Evolutionary conservation across 2,113 vertebrate species (phyloP).

Genomic region (Gallinago undulata): DNA sequence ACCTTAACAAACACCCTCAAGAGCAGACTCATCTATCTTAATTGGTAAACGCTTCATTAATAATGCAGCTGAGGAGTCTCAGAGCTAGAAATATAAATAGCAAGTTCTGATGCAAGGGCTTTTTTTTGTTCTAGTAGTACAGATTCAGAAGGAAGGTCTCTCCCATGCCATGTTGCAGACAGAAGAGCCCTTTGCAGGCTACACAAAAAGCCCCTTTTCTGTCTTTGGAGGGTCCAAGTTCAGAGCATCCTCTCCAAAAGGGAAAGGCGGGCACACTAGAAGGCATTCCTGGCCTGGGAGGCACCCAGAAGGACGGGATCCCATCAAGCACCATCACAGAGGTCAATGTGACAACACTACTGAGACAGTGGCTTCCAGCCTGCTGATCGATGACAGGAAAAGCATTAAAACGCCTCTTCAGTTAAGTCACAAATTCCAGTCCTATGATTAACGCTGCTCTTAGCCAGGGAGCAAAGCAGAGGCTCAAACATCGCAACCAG

Average conservation of each 20-base stretch:
- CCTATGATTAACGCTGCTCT: slow-evolving; percentile 48
- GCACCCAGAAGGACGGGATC: neutral
- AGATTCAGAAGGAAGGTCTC: slow-evolving; percentile 40
- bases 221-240: neutral
- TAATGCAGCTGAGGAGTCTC: slow-evolving; percentile 73
- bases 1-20: slow-evolving; percentile 80
- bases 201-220: slow-evolving; percentile 48
- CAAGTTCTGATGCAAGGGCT: slow-evolving; percentile 64
- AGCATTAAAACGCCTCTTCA: slow-evolving; percentile 63
- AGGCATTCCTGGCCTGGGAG: slow-evolving; percentile 1
- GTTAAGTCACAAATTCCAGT: slow-evolving; percentile 68
- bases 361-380: slow-evolving; percentile 45
- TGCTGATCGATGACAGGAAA: slow-evolving; percentile 57
- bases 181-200: slow-evolving; percentile 35
- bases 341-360: slow-evolving; percentile 27
- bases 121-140: slow-evolving; percentile 33
- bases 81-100: slow-evolving; percentile 67
- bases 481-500: slow-evolving; percentile 28
- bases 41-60: slow-evolving; percentile 80
- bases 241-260: neutral
- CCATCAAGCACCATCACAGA: neutral
- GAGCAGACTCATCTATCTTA: slow-evolving; percentile 76
- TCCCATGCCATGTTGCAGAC: neutral
- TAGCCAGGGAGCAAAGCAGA: slow-evolving; percentile 50
- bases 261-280: neutral